Base-by-base conservation (phyloP, 2,888 invertebrate species). In the Drosophila anomalata region DNA sequence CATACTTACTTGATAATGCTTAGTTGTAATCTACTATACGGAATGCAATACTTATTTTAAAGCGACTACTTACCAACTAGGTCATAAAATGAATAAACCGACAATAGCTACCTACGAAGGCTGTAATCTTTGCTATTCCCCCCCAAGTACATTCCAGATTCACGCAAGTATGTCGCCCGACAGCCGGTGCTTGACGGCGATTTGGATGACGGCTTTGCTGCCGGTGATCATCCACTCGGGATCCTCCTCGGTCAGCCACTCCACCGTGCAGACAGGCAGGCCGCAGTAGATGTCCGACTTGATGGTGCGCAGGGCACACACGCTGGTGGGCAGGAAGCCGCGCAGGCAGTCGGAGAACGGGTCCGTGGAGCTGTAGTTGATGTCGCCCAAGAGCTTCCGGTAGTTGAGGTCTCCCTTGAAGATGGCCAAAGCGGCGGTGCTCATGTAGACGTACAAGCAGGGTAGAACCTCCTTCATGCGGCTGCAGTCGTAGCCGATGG, bases 341-440 rank as follows among this genome's bases (percentile, higher is more conserved):
- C 82, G 77, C 22, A 91, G 51, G 44, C 91, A 90, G 0, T 88
- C 87, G 14, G 92, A 91, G 78, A 98, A 96, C 0, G 94, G 89
- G 0, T 95, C 94, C 0, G 93, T 93, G 0, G 94, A 93, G 14
- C 94, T 93, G 95, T 97, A 97, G 75, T 96, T 95, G 55, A 94
- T 93, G 89, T 99, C 99, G 0, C 96, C 96, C 33, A 97, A 92
- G 57, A 99, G 92, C 92, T 99, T 99, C 42, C 99, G 93, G 90
- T 99, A 99, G 92, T 99, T 99, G 17, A 99, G 93, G 91, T 99
- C 99, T 0, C 99, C 96, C 92, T 99, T 99, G 90, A 98, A 97
- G 79, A 99, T 93, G 0, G 96, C 88, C 2, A 96, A 92, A 67
- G 94, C 93, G 0, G 96, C 94, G 75, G 94, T 91, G 5, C 94